Evolutionary conservation across 92 coral and sea anemone species (phyloP), one percentile per base, ranked within the genome.

Genomic region (Porites cylindrica): DNA sequence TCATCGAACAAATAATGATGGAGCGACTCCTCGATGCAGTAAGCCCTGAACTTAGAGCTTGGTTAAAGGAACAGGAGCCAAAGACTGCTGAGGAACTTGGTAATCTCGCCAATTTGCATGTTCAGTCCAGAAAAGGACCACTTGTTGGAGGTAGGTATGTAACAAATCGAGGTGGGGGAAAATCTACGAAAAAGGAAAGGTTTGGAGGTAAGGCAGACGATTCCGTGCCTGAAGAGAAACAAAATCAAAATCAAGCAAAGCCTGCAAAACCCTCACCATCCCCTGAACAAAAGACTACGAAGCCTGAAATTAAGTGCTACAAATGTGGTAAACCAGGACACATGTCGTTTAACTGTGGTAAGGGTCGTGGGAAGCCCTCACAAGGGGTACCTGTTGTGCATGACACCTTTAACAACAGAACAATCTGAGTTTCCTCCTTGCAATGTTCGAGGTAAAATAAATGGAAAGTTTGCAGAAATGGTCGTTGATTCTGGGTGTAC

Each of bases 121-220:
- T 89, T 16, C 93, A 90, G 77, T 80, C 87, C 6, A 62, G 95
- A 70, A 92, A 89, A 73, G 95, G 95, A 23, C 93, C 93, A 2
- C 66, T 89, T 51, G 79, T 89, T 14, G 85, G 74, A 20, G 95
- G 95, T 13, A 86, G 58, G 75, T 89, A 85, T 76, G 90, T 76
- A 51, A 32, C 81, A 51, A 21, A 21, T 0, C 23, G 23, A 21
- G 23, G 23, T 21, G 23, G 23, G 23, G 23, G 23, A 21, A 21
- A 21, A 19, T 81, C 51, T 38, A 77, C 0, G 76, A 8, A 67
- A 59, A 52, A 24, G 9, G 19, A 21, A 64, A 24, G 56, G 18
- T 47, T 74, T 74, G 19, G 53, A 47, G 58, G 53, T 64, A 9
- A 74, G 63, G 53, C 38, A 16, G 50, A 51, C 0, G 23, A 21